Evolutionary conservation across 2,113 vertebrate species (phyloP).

Genomic region (Rhinichthys klamathensis): DNA sequence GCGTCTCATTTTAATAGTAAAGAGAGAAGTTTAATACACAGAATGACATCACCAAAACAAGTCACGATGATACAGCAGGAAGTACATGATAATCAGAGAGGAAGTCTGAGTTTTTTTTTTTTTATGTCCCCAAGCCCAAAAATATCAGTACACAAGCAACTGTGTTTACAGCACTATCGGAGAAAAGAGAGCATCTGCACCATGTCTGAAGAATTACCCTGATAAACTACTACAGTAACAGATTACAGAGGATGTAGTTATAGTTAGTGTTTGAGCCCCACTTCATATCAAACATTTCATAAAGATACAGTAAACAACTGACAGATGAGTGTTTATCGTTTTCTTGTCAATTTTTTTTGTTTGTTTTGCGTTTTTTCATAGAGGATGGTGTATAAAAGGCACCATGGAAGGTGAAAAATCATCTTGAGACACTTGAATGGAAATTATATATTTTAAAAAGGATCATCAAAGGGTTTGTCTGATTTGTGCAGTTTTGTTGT

Average conservation of each 20-base stretch:
- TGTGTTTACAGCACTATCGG: slow-evolving; percentile 62
- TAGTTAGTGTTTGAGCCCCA: slow-evolving; percentile 58
- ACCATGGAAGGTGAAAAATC: slow-evolving; percentile 68
- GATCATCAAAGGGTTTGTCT: background rate
- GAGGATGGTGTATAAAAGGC: slow-evolving; percentile 68
- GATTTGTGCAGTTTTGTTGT: background rate
- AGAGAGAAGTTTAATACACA: slow-evolving; percentile 75
- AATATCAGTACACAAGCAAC: slow-evolving; percentile 72
- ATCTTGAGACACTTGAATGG: background rate
- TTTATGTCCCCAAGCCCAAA: slow-evolving; percentile 52
- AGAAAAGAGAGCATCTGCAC: slow-evolving; percentile 68
- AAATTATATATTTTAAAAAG: background rate
- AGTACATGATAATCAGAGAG: slow-evolving; percentile 47
- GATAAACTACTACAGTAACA: slow-evolving; percentile 61
- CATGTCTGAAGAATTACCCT: slow-evolving; percentile 58
- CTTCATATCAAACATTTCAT: slow-evolving; percentile 62
- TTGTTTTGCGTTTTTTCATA: background rate
- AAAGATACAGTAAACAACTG: slow-evolving; percentile 67
- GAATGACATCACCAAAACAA: slow-evolving; percentile 77
- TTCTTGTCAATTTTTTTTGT: background rate
- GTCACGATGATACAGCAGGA: slow-evolving; percentile 70
- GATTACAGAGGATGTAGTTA: slow-evolving; percentile 28
- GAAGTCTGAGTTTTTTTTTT: background rate
- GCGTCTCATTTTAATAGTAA: slow-evolving; percentile 74
- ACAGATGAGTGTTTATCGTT: slow-evolving; percentile 56